phyloP scores from a whole-genome alignment of 2,888 invertebrate species.

The Lasioglossum villosulum region DNA sequence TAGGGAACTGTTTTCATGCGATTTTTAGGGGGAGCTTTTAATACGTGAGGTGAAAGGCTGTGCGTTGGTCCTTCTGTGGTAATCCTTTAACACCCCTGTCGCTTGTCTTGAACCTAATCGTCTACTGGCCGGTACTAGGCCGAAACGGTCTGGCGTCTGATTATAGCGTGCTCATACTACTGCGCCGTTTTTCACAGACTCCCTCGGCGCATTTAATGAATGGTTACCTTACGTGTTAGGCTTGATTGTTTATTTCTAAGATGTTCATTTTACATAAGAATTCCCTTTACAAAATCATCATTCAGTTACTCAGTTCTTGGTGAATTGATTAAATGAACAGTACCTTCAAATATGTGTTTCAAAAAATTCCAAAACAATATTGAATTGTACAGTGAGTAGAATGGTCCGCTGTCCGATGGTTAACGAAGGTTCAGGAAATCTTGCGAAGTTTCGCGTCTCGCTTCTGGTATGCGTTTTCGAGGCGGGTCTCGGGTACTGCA shows the following conservation, averaged over 20 bases:
- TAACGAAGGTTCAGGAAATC: background rate
- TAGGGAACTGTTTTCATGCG: background rate
- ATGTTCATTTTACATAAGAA: background rate
- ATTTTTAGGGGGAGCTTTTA: background rate
- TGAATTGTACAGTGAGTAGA: background rate
- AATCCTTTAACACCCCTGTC: conserved; percentile 2
- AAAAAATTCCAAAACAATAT: background rate
- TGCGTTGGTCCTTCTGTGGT: background rate
- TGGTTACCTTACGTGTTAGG: background rate
- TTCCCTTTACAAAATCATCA: no score
- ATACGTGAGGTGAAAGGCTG: background rate
- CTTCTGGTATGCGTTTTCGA: background rate
- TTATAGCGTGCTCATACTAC: conserved; percentile 1
- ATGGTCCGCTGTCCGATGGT: background rate
- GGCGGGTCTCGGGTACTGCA: background rate
- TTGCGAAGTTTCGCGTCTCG: background rate
- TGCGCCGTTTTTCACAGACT: background rate
- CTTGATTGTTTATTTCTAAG: no score
- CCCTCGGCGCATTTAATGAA: background rate
- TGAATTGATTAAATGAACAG: background rate
- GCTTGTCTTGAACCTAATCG: background rate
- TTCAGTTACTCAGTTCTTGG: background rate
- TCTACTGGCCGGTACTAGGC: background rate
- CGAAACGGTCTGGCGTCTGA: background rate
- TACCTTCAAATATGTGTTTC: no score